These are phyloP conservation scores for Sula dactylatra DNA, from an alignment of 2,113 vertebrate genomes.

Conservation along the genomic window DNA sequence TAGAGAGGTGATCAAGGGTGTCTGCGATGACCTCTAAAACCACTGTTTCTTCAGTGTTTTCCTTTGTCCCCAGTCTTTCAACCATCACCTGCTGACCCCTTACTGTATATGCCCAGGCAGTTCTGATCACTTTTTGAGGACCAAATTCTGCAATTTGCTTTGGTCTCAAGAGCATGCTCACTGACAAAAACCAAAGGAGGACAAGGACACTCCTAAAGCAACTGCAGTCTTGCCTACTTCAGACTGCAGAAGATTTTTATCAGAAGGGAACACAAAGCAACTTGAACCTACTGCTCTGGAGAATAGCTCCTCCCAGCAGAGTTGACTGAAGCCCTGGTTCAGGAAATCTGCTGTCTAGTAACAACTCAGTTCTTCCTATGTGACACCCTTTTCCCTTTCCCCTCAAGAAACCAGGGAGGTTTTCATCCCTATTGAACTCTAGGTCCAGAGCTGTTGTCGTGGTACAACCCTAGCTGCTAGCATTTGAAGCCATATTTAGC, in stretches of 20 bases:
- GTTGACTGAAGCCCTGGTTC: background rate
- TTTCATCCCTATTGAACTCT: background rate
- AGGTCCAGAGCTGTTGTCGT: background rate
- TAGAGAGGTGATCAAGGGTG: background rate
- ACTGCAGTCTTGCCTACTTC: background rate
- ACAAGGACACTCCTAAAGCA: conserved; percentile 4
- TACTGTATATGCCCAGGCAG: background rate
- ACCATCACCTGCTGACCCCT: background rate
- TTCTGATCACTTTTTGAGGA: background rate
- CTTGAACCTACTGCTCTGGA: background rate
- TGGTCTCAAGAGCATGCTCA: background rate
- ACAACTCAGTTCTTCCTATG: background rate
- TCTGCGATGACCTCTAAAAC: background rate
- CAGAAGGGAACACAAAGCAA: background rate
- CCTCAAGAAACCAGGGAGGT: background rate
- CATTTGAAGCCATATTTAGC: background rate
- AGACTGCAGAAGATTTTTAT: background rate
- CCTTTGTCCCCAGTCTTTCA: background rate
- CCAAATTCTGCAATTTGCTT: background rate
- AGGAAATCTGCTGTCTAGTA: background rate
- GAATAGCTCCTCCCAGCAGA: background rate
- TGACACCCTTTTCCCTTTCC: background rate
- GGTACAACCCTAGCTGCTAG: background rate
- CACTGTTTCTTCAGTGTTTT: background rate
- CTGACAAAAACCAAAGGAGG: background rate